Percentiles rank a stretch among this genome's conserved stretches.
Evolutionary conservation across 2,797 vertebrate species (phyloP).

Genomic region (Enteromius trimaculatus): DNA sequence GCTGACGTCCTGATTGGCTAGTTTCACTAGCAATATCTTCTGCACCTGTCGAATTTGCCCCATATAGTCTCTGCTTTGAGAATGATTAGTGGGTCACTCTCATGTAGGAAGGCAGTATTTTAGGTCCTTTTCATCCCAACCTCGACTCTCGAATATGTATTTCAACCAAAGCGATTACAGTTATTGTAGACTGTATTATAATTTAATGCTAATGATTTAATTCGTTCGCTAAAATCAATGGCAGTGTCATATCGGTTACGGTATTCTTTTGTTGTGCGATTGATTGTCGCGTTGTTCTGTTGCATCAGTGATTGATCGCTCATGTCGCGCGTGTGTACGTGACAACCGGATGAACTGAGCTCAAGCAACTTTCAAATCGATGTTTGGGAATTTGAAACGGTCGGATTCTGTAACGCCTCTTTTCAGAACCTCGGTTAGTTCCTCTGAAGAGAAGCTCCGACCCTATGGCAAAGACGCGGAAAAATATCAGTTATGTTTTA

Average conservation of each 20-base stretch:
- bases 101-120: neutral
- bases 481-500: slow-evolving; percentile 19
- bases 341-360: slow-evolving; percentile 6
- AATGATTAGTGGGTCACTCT: neutral
- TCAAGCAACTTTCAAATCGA: slow-evolving; percentile 15
- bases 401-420: slow-evolving; percentile 34
- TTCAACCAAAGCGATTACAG: neutral
- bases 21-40: slow-evolving; percentile 6
- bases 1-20: slow-evolving; percentile 3
- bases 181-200: neutral
- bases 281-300: neutral
- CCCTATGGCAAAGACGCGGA: slow-evolving; percentile 26
- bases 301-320: slow-evolving; percentile 28
- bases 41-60: slow-evolving; percentile 39
- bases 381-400: slow-evolving; percentile 28
- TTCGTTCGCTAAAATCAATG: neutral
- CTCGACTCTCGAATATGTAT: neutral
- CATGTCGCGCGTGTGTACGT: slow-evolving; percentile 39
- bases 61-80: neutral
- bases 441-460: slow-evolving; percentile 48
- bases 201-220: neutral
- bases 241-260: neutral
- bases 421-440: slow-evolving; percentile 82
- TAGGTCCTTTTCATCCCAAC: neutral
- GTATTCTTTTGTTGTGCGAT: slow-evolving; percentile 15